Base-by-base conservation (phyloP, 2,113 vertebrate genomes). In the Sceloporus undulatus region DNA sequence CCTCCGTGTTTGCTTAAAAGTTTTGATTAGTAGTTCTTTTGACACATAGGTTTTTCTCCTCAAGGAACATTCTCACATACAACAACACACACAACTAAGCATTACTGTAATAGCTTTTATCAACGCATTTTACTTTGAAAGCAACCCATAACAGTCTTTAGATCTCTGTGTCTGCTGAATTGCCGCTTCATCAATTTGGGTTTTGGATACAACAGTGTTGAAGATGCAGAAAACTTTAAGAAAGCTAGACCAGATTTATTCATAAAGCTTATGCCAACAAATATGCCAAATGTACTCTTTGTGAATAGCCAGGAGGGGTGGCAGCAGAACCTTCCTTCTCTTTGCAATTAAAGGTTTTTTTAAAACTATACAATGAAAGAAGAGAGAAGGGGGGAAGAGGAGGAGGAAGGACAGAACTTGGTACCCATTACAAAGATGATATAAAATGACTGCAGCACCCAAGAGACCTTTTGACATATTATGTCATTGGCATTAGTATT, bases 221-320 rank as follows among this genome's bases (percentile, higher is more conserved):
- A 21, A 38, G 70, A 71, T 0, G 27, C 0, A 88, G 16, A 25
- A 21, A 4, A 40, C 11, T 7, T 8, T 42, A 19, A 66, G 48
- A 6, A 66, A 11, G 0, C 38, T 21, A 52, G 38, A 70, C n/a
- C 16, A 4, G 68, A 70, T 29, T 2, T 25, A 27, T 27, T 0
- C 0, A 27, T 11, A 5, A 16, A 76, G 40, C 10, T 48, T 4
- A 23, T 3, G 40, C 16, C 40, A 9, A 27, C 59, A 11, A 78
- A 40, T 5, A 42, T 14, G 34, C 0, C 34, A 40, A 2, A 21
- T n/a, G 23, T 7, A 1, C 0, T 38, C 54, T 77, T 92, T 10
- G n/a, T 2, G 21, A 78, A 40, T 13, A 38, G 59, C 91, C 95
- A 94, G 92, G 87, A 95, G n/a, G n/a, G 96, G 92, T 96, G 96